Evolutionary conservation across 2,888 invertebrate species (phyloP), one percentile per base, ranked within the genome.

Genomic region (Spialia ferax): DNA sequence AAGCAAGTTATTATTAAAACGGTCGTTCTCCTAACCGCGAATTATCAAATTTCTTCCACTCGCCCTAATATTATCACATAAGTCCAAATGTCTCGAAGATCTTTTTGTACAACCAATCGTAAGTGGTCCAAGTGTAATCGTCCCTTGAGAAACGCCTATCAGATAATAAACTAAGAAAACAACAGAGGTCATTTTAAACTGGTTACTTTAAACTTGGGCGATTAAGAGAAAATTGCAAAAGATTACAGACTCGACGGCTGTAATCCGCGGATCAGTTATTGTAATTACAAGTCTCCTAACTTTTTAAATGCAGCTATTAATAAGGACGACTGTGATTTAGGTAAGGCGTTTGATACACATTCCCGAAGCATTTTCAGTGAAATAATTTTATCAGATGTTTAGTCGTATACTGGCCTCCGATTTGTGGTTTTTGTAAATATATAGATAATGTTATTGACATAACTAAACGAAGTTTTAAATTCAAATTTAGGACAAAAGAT

Each of bases 41-140:
- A 93, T 93, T 93, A 93, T 93, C 93, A 90, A 92, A 93, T 93
- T 91, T 92, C 91, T 86, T 86, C 78, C 81, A 82, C 84, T 88
- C 82, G 86, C 90, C 90, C 89, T 91, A 90, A 86, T 76, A 92
- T 92, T 92, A 93, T 90, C 91, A 90, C 89, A 92, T 91, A 90
- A 89, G 90, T 90, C 89, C 89, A 89, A 91, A 90, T 91, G 90
- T 93, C 91, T 91, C 83, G 84, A 75, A 85, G 81, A 85, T 82
- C 85, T 82, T 83, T 50, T 65, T 69, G 81, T 73, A 45, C 81
- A 72, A 77, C 78, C 82, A 79, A 81, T 77, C 77, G 76, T 79
- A 81, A 78, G 56, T 72, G 74, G 75, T 69, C 75, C 76, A 70
- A 69, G 67, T 48, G 26, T 26, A 35, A 62, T 63, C 63, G 63